These are phyloP conservation scores for Drosophila aff. DNA, from an alignment of 1,140 invertebrate species.

Conservation along the genomic window DNA sequence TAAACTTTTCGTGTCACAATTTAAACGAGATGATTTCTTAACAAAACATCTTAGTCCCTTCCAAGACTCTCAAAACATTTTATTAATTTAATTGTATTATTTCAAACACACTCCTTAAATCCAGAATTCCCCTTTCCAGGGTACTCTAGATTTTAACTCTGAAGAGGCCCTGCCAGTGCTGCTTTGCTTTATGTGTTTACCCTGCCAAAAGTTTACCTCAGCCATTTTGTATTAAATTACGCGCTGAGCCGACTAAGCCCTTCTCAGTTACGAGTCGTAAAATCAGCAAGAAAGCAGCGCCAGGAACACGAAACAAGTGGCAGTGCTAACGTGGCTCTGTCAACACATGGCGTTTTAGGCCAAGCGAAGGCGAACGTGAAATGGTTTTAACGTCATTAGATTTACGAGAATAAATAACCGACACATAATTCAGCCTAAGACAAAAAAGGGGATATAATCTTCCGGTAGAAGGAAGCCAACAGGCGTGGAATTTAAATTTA, in stretches of 20 bases:
- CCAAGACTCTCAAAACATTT: neutral
- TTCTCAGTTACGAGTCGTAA: constrained; percentile 66
- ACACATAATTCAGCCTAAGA: constrained; percentile 32
- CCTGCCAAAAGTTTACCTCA: constrained; percentile 30
- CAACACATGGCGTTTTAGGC: constrained; percentile 40
- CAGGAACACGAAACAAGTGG: constrained; percentile 5
- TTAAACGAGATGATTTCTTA: neutral
- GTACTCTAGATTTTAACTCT: neutral
- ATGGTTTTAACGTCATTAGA: constrained; percentile 54
- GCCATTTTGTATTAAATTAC: constrained; percentile 75
- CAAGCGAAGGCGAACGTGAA: constrained; percentile 30
- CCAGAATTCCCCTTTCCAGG: neutral
- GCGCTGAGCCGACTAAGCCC: constrained; percentile 73
- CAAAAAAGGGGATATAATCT: constrained; percentile 15
- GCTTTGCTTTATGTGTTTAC: constrained; percentile 16
- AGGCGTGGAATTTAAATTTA: constrained; percentile 29
- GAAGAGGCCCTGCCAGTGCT: neutral
- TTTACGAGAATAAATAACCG: constrained; percentile 44
- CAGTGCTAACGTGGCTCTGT: constrained; percentile 54
- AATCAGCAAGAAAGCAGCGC: constrained; percentile 40
- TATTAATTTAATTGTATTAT: neutral
- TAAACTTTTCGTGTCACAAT: neutral
- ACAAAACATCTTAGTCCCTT: neutral
- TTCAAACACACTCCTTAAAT: neutral
- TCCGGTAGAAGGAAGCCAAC: neutral